Percentiles rank a stretch among this genome's conserved stretches.
Conservation (phyloP, 2,888 invertebrate genomes). For the Parnassius mnemosyne region DNA sequence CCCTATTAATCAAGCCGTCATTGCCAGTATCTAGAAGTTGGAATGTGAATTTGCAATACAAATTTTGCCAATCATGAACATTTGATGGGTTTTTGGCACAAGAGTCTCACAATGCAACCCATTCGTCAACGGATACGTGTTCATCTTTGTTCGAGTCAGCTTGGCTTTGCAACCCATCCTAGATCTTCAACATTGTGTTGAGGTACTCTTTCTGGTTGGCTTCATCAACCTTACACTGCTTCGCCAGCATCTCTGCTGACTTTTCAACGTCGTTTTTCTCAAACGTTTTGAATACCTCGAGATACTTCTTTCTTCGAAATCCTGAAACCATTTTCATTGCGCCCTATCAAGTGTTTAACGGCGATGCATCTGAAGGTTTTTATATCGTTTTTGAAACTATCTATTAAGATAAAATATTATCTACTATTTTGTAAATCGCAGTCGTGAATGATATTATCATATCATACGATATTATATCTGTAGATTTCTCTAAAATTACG, state of each 20-base stretch:
- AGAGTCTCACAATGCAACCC: slow-evolving; percentile 90
- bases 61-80: slow-evolving; percentile 87
- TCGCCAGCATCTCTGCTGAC: slow-evolving; percentile 3
- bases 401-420: neutral
- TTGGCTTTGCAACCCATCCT: slow-evolving; percentile 86
- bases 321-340: slow-evolving; percentile 78
- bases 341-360: neutral
- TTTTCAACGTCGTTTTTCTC: slow-evolving; percentile 88
- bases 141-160: slow-evolving; percentile 90
- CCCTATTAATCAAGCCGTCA: slow-evolving; percentile 87
- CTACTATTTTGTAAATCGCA: slow-evolving; percentile 2
- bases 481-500: slow-evolving; percentile 5
- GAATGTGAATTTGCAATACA: slow-evolving; percentile 90
- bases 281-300: slow-evolving; percentile 88
- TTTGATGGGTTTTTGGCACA: slow-evolving; percentile 85
- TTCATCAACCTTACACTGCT: slow-evolving; percentile 26
- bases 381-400: slow-evolving; percentile 9
- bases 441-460: neutral
- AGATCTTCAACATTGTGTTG: slow-evolving; percentile 85
- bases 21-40: slow-evolving; percentile 89
- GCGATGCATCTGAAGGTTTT: neutral
- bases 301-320: slow-evolving; percentile 88
- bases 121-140: slow-evolving; percentile 89
- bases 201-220: slow-evolving; percentile 85
- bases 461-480: slow-evolving; percentile 15